These are phyloP conservation scores for Otis tarda DNA, from an alignment of 2,113 vertebrate genomes.

Conservation along the genomic window DNA sequence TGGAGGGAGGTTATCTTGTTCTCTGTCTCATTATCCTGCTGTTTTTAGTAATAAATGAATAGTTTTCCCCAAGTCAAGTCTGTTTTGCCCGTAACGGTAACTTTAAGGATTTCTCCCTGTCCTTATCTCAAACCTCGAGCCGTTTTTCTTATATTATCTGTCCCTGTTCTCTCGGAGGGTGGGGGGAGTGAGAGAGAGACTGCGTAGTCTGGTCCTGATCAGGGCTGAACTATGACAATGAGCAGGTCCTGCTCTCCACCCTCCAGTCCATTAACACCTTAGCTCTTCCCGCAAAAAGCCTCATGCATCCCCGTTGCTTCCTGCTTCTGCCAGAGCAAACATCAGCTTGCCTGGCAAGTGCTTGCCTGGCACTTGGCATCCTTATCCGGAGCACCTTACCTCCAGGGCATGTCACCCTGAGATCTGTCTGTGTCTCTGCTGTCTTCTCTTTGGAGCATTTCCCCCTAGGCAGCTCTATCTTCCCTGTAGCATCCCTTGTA, in stretches of 20 bases:
- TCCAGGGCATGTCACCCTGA: not conserved
- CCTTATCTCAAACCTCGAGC: no score
- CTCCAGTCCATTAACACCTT: not conserved
- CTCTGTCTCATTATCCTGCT: no score
- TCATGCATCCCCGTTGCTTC: not conserved
- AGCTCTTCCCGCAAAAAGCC: not conserved
- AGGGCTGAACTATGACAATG: no score
- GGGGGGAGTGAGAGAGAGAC: no score
- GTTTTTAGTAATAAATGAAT: no score
- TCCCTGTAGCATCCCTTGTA: not conserved
- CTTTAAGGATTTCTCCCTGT: no score
- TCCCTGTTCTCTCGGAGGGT: no score
- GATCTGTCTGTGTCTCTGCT: not conserved
- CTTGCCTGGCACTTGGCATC: not conserved
- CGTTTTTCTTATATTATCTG: no score
- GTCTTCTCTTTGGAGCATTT: rapidly evolving
- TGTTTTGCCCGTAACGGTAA: no score
- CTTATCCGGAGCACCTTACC: not conserved
- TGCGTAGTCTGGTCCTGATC: no score
- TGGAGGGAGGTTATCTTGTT: no score
- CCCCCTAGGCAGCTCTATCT: not conserved
- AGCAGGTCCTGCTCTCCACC: not conserved
- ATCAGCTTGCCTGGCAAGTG: not conserved
- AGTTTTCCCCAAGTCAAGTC: no score
- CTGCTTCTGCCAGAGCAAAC: not conserved